Conservation (phyloP, 30 jellyfish, hydroid and myxozoan genomes). For the Aurelia coerulea region DNA sequence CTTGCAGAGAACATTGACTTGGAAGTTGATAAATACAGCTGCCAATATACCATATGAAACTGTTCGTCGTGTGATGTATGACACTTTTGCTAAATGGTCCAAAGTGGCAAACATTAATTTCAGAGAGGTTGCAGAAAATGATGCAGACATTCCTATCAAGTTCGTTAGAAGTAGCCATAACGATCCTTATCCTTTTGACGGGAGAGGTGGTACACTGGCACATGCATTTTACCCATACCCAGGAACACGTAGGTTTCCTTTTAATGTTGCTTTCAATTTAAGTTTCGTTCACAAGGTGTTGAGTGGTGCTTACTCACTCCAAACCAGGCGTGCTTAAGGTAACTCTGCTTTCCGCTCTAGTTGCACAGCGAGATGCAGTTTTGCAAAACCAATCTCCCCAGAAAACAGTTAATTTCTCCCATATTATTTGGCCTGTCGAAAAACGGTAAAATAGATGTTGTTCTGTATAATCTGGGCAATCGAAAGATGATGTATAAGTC, state of each 20-base stretch:
- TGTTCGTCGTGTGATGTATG: conserved; percentile 29
- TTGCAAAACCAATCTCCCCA: no score
- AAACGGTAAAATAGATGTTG: no score
- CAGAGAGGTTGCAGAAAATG: background rate
- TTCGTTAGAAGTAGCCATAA: conserved; percentile 63
- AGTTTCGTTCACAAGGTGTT: no score
- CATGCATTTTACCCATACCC: conserved; percentile 89
- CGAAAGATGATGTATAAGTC: no score
- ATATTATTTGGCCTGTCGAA: no score
- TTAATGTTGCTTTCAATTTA: background rate
- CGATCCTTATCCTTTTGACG: conserved; percentile 89
- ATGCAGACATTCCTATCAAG: conserved; percentile 67
- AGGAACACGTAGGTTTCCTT: conserved; percentile 1
- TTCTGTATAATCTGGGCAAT: no score
- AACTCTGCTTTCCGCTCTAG: no score
- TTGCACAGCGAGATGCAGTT: no score
- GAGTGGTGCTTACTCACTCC: no score
- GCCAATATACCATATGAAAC: conserved; percentile 42
- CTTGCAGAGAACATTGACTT: conserved; percentile 68
- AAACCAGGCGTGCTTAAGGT: no score
- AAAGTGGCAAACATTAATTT: conserved; percentile 73
- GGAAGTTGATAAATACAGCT: conserved; percentile 67
- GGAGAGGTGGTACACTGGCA: conserved; percentile 91
- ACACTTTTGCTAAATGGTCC: conserved; percentile 72
- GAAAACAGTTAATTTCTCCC: no score